These are phyloP conservation scores for Gymnobelideus leadbeateri DNA, from an alignment of 2,113 vertebrate species.

Conservation along the genomic window DNA sequence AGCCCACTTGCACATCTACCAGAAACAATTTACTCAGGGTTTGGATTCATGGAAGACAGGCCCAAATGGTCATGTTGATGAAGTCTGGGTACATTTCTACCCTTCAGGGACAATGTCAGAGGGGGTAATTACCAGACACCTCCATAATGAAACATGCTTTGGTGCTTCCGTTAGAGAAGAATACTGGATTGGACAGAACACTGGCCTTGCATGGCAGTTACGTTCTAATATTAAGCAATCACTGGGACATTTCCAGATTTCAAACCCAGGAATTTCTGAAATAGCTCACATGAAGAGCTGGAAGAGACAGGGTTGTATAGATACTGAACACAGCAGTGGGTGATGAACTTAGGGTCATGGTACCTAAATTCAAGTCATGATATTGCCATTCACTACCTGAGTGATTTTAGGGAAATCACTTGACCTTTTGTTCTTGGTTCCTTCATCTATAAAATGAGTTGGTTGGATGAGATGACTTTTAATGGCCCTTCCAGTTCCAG, in stretches of 20 bases:
- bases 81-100: not conserved
- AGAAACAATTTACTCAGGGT: constrained; percentile 28
- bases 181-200: not conserved
- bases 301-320: not conserved
- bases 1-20: constrained; percentile 39
- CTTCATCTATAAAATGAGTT: not conserved
- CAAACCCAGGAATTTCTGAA: not conserved
- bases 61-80: not conserved
- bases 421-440: not conserved
- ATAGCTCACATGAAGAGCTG: not conserved
- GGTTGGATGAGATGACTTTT: not conserved
- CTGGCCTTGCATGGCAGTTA: not conserved
- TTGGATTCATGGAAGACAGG: constrained; percentile 7
- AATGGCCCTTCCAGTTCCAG: not conserved
- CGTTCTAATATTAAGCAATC: not conserved
- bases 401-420: not conserved
- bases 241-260: not conserved
- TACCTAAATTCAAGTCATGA: not conserved
- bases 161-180: not conserved
- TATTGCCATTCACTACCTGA: not conserved
- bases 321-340: not conserved
- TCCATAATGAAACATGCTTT: not conserved
- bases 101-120: not conserved
- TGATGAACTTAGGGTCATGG: not conserved
- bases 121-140: not conserved